Evolutionary conservation across 2,888 invertebrate species (phyloP), one percentile per base, ranked within the genome.

Genomic region (Xestia sexstrigata): DNA sequence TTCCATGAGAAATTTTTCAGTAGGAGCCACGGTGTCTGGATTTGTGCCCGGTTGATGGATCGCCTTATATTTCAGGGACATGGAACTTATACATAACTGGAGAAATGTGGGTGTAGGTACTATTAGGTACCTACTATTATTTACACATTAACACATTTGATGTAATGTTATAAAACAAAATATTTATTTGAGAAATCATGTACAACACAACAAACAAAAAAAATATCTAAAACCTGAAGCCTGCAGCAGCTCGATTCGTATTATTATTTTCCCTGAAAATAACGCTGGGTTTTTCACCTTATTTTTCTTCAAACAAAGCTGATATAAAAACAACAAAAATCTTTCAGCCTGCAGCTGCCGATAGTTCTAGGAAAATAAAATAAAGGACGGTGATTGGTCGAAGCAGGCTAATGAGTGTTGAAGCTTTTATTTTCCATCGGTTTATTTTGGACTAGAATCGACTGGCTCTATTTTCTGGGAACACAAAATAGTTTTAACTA

Each of bases 341-440:
- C n/a, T 62, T 69, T 39, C n/a, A 70, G 82, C 26, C 66, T 82
- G 76, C 83, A 79, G 76, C 79, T 86, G 86, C 74, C 86, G 83
- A 79, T 78, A 85, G 74, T 74, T 84, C 39, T 52, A 69, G 65
- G 35, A 76, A 86, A 86, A 74, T 74, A 79, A 86, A 84, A 84
- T 73, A 81, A 75, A 78, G 47, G 68, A 60, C 52, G 17, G 72
- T 74, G 83, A 83, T 74, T 70, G 81, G 75, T 74, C 30, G 76
- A 69, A 60, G 86, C 69, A 49, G 78, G 76, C 76, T 83, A 86
- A 86, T 86, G 86, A 76, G 73, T 70, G 79, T 74, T 84, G 75
- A 82, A 83, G 47, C 60, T 63, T 85, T 74, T 82, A 71, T 82
- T 82, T 78, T 77, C 23, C 47, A 52, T 70, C 60, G 35, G 63